Conservation (phyloP, 2,797 vertebrate species). For the Cynopterus sphinx region DNA sequence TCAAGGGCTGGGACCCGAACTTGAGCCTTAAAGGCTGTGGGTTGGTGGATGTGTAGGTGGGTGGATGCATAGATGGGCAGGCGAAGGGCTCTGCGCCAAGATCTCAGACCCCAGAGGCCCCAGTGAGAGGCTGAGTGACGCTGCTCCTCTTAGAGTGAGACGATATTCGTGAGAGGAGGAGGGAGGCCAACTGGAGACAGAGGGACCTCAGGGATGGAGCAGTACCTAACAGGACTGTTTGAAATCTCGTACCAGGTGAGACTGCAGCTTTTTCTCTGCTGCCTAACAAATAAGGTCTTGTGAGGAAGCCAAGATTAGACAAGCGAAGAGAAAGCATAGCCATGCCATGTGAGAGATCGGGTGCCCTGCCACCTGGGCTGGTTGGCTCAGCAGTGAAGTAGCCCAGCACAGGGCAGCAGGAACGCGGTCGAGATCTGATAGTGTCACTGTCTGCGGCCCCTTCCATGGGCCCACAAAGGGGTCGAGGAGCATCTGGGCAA, state of each 20-base stretch:
- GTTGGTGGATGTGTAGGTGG: background rate
- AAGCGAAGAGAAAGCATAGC: background rate
- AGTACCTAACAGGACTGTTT: background rate
- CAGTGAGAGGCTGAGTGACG: background rate
- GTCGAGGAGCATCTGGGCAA: background rate
- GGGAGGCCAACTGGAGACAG: accelerated
- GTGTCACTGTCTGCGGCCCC: background rate
- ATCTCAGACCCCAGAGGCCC: background rate
- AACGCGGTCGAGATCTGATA: accelerated
- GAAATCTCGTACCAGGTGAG: background rate
- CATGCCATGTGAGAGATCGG: accelerated
- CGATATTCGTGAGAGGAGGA: background rate
- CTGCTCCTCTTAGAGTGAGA: background rate
- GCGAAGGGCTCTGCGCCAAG: background rate
- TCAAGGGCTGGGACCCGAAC: background rate
- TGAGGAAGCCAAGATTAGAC: background rate
- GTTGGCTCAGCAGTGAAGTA: background rate
- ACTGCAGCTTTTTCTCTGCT: background rate
- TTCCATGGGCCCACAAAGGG: background rate
- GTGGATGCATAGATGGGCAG: background rate
- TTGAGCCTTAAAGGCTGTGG: background rate
- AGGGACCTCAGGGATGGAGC: too few species aligned
- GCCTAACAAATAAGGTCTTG: background rate
- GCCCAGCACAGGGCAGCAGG: background rate
- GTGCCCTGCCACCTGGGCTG: background rate